Conservation (phyloP, 2,797 vertebrate genomes). For the Eulemur coronatus region DNA sequence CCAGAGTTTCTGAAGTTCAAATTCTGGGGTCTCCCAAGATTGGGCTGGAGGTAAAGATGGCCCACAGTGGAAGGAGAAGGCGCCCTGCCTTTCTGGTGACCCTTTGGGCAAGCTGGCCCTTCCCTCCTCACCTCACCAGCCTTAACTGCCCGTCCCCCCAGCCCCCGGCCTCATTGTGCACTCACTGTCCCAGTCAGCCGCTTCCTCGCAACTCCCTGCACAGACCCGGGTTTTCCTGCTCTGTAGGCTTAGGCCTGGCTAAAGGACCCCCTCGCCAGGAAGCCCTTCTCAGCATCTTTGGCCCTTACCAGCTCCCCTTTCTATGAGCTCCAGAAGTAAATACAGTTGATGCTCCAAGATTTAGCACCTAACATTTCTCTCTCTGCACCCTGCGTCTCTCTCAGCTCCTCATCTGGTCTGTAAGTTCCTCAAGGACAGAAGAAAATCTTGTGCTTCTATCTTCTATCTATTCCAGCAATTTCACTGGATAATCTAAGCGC, state of each 20-base stretch:
- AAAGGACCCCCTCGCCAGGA: neutral
- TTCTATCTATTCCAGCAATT: neutral
- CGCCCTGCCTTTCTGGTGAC: neutral
- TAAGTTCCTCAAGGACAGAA: neutral
- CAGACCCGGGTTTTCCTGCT: neutral
- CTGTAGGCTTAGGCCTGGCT: neutral
- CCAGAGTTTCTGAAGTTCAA: neutral
- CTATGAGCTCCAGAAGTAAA: neutral
- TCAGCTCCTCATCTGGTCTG: neutral
- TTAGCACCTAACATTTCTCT: neutral
- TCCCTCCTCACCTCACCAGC: neutral
- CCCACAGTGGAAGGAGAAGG: neutral
- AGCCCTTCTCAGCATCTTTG: neutral
- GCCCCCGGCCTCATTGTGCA: neutral
- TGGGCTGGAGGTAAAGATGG: neutral
- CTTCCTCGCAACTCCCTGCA: neutral
- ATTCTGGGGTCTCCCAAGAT: neutral
- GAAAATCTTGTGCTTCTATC: neutral
- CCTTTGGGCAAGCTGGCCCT: neutral
- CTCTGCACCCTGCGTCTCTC: neutral
- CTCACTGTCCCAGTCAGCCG: neutral
- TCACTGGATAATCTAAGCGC: neutral
- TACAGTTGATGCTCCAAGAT: neutral
- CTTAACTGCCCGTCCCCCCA: neutral
- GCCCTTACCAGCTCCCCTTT: neutral